A percentile compares a stretch with the other conserved stretches of the same genome.
phyloP scores from a whole-genome alignment of 2,888 invertebrate species.

The Eupsilia transversa region DNA sequence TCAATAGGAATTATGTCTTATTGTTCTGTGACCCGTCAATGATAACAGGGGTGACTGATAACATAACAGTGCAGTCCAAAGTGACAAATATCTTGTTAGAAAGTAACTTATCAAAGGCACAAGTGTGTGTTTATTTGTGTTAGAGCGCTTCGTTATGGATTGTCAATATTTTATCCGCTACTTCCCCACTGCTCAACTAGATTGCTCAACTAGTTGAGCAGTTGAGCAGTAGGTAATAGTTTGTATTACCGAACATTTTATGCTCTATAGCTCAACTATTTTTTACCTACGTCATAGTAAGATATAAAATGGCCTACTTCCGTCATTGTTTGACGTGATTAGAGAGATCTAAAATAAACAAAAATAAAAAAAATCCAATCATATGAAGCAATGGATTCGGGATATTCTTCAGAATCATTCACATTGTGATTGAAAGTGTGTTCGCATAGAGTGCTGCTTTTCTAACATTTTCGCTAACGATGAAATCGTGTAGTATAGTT shows the following conservation, averaged over 20 bases:
- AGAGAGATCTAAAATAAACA: background rate
- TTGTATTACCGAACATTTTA: no score
- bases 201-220: no score
- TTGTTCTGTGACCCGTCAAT: slow-evolving; percentile 28
- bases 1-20: slow-evolving; percentile 6
- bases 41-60: slow-evolving; percentile 35
- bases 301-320: background rate
- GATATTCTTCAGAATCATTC: no score
- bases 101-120: background rate
- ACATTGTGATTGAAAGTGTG: no score
- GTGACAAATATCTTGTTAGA: slow-evolving; percentile 17
- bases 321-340: background rate
- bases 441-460: no score
- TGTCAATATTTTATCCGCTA: background rate
- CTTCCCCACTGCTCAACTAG: no score
- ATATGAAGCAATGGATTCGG: no score
- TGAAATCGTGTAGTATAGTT: no score
- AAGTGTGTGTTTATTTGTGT: background rate
- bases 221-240: no score
- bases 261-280: no score
- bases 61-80: slow-evolving; percentile 10
- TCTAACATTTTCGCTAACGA: no score
- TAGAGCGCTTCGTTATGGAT: background rate
- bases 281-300: background rate
- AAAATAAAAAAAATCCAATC: no score